Evolutionary conservation across 2,888 invertebrate genomes (phyloP).

Genomic region (Macrophya alboannulata): DNA sequence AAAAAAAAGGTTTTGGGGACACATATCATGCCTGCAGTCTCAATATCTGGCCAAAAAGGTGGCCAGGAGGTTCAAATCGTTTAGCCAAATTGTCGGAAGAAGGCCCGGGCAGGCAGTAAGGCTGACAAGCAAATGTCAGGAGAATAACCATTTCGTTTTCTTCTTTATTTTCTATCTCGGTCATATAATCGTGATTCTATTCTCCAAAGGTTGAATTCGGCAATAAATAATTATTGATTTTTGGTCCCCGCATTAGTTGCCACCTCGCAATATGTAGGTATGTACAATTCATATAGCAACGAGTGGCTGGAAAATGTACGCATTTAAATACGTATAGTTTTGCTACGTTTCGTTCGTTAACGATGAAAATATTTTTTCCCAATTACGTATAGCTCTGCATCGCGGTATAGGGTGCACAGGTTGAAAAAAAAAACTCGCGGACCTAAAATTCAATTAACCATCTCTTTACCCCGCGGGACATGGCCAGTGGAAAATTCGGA

Average conservation of each 20-base stretch:
- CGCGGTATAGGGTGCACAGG: not conserved
- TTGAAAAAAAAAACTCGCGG: not conserved
- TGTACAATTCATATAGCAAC: not conserved
- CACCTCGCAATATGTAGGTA: not conserved
- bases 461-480: not conserved
- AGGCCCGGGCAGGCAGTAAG: not conserved
- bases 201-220: not conserved
- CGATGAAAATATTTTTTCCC: conserved; percentile 29
- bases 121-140: not conserved
- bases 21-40: conserved; percentile 52
- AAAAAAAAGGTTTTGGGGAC: not conserved
- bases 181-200: not conserved
- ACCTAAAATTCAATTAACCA: conserved; percentile 20
- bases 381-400: not conserved
- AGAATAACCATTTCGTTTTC: not conserved
- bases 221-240: not conserved
- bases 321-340: not conserved
- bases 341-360: not conserved
- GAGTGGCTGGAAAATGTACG: not conserved
- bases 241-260: not conserved
- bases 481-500: not conserved
- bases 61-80: conserved; percentile 29
- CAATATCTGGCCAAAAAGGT: conserved; percentile 32
- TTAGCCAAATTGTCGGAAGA: conserved; percentile 28
- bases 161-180: not conserved